phyloP scores from a whole-genome alignment of 1,140 invertebrate species.

The Nixonia krombeini region DNA sequence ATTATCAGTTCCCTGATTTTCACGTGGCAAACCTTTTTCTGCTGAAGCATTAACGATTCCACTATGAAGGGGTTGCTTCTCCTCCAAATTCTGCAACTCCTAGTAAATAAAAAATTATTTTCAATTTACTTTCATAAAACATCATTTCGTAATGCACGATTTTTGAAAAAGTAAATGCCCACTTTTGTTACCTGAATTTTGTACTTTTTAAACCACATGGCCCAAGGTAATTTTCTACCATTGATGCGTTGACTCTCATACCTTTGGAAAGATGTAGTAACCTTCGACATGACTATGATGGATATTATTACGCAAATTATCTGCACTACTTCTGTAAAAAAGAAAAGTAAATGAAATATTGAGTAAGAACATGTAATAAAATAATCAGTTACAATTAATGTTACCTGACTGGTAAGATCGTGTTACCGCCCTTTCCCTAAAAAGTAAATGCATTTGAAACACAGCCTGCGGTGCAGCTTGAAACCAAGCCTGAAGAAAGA shows the following conservation, averaged over 20 bases:
- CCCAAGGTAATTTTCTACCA: slow-evolving; percentile 81
- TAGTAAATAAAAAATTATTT: slow-evolving; percentile 24
- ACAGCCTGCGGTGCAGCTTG: slow-evolving; percentile 81
- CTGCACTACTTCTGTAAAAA: slow-evolving; percentile 76
- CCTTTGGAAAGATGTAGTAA: slow-evolving; percentile 79
- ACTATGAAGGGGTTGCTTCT: slow-evolving; percentile 50
- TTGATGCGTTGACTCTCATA: slow-evolving; percentile 83
- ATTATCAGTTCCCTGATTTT: slow-evolving; percentile 22
- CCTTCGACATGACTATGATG: slow-evolving; percentile 77
- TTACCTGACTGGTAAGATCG: slow-evolving; percentile 61
- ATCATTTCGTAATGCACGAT: too few relatives aligned
- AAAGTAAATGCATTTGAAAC: slow-evolving; percentile 75
- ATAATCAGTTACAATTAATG: slow-evolving; percentile 4
- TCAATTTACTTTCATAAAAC: slow-evolving; percentile 1
- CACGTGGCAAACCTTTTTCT: slow-evolving; percentile 10
- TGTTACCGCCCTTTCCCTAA: slow-evolving; percentile 58
- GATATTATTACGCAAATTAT: slow-evolving; percentile 77
- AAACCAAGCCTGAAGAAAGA: slow-evolving; percentile 82
- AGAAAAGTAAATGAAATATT: slow-evolving; percentile 12
- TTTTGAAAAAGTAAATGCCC: too few relatives aligned
- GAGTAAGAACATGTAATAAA: not conserved
- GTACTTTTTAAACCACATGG: slow-evolving; percentile 70
- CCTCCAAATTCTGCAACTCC: slow-evolving; percentile 60
- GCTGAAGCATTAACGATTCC: slow-evolving; percentile 1
- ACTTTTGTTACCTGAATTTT: slow-evolving; percentile 53